Base-by-base conservation (phyloP, 1,140 invertebrate genomes). In the Rhagoletis zephyria region DNA sequence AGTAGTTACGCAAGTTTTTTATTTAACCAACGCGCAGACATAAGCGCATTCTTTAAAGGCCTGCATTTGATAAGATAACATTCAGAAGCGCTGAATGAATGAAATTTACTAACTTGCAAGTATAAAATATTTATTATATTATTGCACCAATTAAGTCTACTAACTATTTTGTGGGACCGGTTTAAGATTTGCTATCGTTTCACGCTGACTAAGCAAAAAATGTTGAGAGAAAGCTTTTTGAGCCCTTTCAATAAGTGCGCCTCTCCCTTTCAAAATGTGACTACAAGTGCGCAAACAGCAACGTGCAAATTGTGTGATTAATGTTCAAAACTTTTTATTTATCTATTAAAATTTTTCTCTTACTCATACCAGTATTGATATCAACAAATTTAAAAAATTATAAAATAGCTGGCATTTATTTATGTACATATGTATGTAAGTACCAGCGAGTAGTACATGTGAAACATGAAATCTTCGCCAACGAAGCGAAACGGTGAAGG, bases 31-130 rank as follows among this genome's bases (percentile, higher is more conserved):
- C 5, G 74, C 5, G 74, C 74, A 48, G 40, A 16, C 16, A 56
- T 56, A 19, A 81, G 30, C 5, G 74, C 74, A 48, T 9, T 9
- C 16, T 19, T 56, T 9, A 81, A 51, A 48, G 48, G 74, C 16
- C 14, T 2, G 48, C 1, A 56, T 81, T 16, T 56, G 74, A 81
- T 81, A 81, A 81, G 74, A 81, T 81, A 81, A 81, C 14, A 81
- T 81, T 81, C 48, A 56, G n/a, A 56, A 81, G 45, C 74, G 74
- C 59, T 81, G 74, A 81, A 56, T 59, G 48, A 51, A 56, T 30
- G 30, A 30, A 30, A 30, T 30, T 30, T 30, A 30, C 30, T 30
- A 30, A 30, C 30, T 30, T 30, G 30, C 30, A 30, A 30, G 30
- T 30, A 30, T 30, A 30, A 30, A 30, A 30, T 30, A 30, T 30